A percentile compares a stretch with the other conserved stretches of the same genome.
These are phyloP conservation scores for Phylloscopus collybita DNA, from an alignment of 2,797 vertebrate genomes.

Conservation along the genomic window DNA sequence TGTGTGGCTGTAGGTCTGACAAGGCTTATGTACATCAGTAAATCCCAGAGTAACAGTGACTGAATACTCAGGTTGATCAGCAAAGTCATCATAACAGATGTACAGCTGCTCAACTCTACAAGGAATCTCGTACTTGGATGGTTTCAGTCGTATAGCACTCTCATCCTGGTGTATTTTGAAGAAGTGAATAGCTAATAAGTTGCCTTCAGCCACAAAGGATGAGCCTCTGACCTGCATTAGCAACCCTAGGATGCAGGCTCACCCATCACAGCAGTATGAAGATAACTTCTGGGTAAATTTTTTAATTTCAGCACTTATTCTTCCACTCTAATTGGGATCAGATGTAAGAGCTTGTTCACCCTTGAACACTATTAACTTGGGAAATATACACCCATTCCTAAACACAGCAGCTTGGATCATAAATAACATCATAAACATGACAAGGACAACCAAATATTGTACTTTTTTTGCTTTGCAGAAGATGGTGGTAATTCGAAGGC, in stretches of 20 bases:
- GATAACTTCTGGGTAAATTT: neutral
- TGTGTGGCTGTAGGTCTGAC: neutral
- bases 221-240: neutral
- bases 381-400: neutral
- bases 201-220: neutral
- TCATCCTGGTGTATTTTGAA: neutral
- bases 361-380: neutral
- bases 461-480: slow-evolving; percentile 51
- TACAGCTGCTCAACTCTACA: neutral
- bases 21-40: neutral
- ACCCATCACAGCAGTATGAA: neutral
- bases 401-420: neutral
- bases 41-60: neutral
- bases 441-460: slow-evolving; percentile 14
- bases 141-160: neutral
- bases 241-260: neutral
- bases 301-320: neutral
- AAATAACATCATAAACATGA: neutral
- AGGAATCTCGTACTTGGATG: neutral
- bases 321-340: neutral
- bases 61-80: neutral
- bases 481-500: slow-evolving; percentile 33
- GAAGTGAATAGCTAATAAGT: neutral
- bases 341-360: neutral
- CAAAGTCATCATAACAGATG: neutral